A percentile compares a stretch with the other conserved stretches of the same genome.
phyloP scores from a whole-genome alignment of 2,113 vertebrate genomes.

The Grammomys surdaster region DNA sequence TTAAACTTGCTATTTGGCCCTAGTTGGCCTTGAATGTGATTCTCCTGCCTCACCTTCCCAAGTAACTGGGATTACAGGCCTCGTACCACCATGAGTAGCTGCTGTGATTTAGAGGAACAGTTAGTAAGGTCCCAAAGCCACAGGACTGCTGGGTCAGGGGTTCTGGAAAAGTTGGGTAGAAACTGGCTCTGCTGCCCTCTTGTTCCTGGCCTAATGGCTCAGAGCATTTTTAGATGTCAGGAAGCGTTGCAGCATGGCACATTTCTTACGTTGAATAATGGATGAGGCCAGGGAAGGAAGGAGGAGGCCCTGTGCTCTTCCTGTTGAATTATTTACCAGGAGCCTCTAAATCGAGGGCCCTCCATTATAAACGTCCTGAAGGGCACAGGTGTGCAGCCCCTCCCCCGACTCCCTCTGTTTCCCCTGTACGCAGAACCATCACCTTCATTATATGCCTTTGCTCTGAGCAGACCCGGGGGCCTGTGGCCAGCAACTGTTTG shows the following conservation, averaged over 20 bases:
- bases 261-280: conserved; percentile 87
- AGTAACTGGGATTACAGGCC: not conserved
- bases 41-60: not conserved
- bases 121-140: not conserved
- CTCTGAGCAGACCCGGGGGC: not conserved
- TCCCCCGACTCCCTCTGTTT: not conserved
- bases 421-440: not conserved
- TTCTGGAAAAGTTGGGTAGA: conserved; percentile 40
- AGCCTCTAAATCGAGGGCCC: conserved; percentile 74
- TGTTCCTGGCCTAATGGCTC: conserved; percentile 77
- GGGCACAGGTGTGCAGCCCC: not conserved
- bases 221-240: conserved; percentile 83
- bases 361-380: conserved; percentile 41
- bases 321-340: conserved; percentile 83
- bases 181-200: conserved; percentile 58
- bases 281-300: conserved; percentile 79
- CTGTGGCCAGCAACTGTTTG: not conserved
- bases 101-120: not conserved
- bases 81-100: not conserved
- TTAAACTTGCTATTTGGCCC: not conserved
- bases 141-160: conserved; percentile 37
- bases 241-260: conserved; percentile 78
- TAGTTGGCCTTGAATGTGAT: not conserved
- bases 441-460: not conserved
- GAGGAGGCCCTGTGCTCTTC: conserved; percentile 76